phyloP scores from a whole-genome alignment of 2,797 vertebrate genomes.

The Crenichthys baileyi region DNA sequence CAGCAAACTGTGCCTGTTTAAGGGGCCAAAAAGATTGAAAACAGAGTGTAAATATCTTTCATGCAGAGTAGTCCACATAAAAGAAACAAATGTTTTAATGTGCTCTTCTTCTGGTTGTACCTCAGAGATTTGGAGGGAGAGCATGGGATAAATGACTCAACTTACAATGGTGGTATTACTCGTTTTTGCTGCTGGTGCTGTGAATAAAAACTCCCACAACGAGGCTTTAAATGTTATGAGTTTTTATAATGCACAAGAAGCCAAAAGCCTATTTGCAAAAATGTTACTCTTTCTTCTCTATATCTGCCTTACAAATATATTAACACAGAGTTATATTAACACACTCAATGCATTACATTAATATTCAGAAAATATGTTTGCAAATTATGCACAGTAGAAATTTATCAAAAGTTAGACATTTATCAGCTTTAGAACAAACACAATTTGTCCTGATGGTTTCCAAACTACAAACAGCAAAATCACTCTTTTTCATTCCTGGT shows the following conservation, averaged over 20 bases:
- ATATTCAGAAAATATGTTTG: no score
- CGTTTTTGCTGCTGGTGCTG: neutral
- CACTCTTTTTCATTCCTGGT: no score
- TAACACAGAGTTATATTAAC: no score
- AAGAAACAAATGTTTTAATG: slow-evolving; percentile 49
- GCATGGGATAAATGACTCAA: slow-evolving; percentile 7
- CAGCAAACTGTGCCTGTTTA: slow-evolving; percentile 20
- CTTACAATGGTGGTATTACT: neutral
- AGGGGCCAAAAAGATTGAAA: slow-evolving; percentile 16
- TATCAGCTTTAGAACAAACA: no score
- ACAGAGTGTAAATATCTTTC: slow-evolving; percentile 40
- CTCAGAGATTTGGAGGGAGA: neutral
- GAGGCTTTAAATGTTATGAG: neutral
- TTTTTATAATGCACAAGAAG: neutral
- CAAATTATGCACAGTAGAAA: no score
- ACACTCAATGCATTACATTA: no score
- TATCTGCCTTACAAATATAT: no score
- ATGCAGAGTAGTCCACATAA: slow-evolving; percentile 19
- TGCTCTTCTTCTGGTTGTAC: slow-evolving; percentile 20
- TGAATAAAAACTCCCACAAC: neutral
- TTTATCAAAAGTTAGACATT: no score
- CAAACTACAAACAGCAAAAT: no score
- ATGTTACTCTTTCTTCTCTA: no score
- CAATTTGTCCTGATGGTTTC: no score
- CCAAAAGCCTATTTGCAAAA: neutral